phyloP scores from a whole-genome alignment of 2,888 invertebrate species.

The Drosophila gaucha region DNA sequence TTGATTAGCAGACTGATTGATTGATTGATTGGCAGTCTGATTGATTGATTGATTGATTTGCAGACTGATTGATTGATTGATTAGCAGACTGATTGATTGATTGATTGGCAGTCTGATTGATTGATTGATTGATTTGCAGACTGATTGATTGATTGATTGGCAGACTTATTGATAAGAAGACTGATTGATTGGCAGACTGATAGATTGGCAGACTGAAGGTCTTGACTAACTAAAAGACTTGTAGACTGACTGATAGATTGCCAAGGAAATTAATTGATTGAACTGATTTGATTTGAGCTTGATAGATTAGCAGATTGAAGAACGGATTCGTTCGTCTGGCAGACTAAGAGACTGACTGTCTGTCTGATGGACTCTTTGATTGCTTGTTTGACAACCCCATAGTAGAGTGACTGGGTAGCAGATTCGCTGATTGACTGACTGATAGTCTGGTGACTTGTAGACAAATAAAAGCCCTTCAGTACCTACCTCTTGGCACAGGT shows the following conservation, averaged over 20 bases:
- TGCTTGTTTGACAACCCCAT: neutral
- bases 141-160: neutral
- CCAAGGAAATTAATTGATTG: too few relatives aligned
- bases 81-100: slow-evolving; percentile 1
- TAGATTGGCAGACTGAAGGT: neutral
- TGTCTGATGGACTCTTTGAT: neutral
- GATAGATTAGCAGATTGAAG: neutral
- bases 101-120: too few relatives aligned
- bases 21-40: neutral
- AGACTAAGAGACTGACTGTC: neutral
- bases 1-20: neutral
- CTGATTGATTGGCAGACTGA: neutral
- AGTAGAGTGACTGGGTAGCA: neutral
- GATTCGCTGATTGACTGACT: neutral
- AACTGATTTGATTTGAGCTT: too few relatives aligned
- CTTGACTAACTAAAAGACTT: neutral
- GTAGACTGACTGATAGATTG: neutral
- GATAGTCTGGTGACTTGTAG: too few relatives aligned
- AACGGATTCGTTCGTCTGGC: neutral
- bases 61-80: neutral
- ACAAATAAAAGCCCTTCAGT: too few relatives aligned
- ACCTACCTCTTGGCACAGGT: slow-evolving; percentile 65
- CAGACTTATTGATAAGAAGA: too few relatives aligned
- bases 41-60: neutral
- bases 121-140: too few relatives aligned